Evolutionary conservation across 1,140 invertebrate species (phyloP), one percentile per base, ranked within the genome.

Genomic region (Agraylea sexmaculata): DNA sequence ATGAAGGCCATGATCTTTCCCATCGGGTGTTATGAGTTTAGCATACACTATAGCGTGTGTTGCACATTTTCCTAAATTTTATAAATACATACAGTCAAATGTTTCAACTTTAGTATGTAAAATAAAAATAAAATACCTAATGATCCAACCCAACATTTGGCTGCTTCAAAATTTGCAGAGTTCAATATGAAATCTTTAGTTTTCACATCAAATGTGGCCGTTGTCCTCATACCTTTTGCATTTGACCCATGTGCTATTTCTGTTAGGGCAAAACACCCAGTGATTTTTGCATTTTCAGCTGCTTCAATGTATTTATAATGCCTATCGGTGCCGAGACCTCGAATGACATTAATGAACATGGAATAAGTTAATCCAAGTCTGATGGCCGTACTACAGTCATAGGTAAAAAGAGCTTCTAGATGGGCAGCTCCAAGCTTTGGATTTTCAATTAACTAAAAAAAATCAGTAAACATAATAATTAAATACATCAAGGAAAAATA

Each of bases 221-320:
- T 81, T 1, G 87, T 91, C 42, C 77, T 71, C 75, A 91, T 80
- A 20, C 75, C 78, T 58, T 80, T 78, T 3, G 83, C 82, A 55
- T 92, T 90, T 13, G 82, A 86, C 3, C 87, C 87, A 64, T 91
- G 87, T 4, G 77, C 74, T n/a, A 91, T 71, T 62, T 92, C 87
- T 0, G 87, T 91, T 1, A 92, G 57, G 1, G 81, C 80, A 61
- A 87, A 89, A 53, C 80, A 85, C n/a, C 83, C 83, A 40, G 60
- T 46, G 30, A 78, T 77, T 42, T 70, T 58, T 11, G 65, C 66
- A 18, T 68, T 61, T 25, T 71, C 58, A n/a, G 67, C 57, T 42
- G 71, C 70, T 5, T 75, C 69, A 10, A 80, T 53, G 53, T 75
- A 69, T 17, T 74, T 58, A 20, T 65, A 58, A 52, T 83, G 75